phyloP scores from a whole-genome alignment of 2,888 invertebrate genomes.

The Coecobrya sp. region DNA sequence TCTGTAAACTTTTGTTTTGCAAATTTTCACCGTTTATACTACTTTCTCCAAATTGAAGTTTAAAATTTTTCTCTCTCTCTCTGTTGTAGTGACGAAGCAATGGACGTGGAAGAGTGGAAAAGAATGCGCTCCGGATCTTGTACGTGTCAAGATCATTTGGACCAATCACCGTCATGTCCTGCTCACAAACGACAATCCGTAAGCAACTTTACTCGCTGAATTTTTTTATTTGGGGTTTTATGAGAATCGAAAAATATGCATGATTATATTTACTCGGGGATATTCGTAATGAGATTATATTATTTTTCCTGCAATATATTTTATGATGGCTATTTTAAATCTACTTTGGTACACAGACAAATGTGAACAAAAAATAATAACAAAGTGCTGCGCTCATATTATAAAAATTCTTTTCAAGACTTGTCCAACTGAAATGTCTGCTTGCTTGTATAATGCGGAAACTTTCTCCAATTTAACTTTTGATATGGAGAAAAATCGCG shows the following conservation, averaged over 20 bases:
- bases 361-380: neutral
- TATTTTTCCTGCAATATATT: too few relatives aligned
- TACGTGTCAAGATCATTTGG: conserved; percentile 89
- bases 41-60: neutral
- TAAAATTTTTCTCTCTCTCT: conserved; percentile 58
- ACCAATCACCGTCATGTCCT: conserved; percentile 86
- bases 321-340: too few relatives aligned
- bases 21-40: neutral
- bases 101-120: conserved; percentile 91
- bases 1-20: too few relatives aligned
- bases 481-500: conserved; percentile 28
- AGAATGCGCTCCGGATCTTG: conserved; percentile 94
- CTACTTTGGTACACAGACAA: too few relatives aligned
- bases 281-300: too few relatives aligned
- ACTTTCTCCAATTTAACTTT: conserved; percentile 51
- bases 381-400: neutral
- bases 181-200: conserved; percentile 86
- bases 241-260: neutral
- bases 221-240: neutral
- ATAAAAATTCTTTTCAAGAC: neutral
- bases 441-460: neutral
- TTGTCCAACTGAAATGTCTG: neutral
- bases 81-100: conserved; percentile 92
- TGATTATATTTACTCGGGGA: neutral
- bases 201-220: conserved; percentile 68